Percentiles rank a stretch among this genome's conserved stretches.
Evolutionary conservation across 2,797 vertebrate genomes (phyloP).

Genomic region (Rhyacichthys aspro): DNA sequence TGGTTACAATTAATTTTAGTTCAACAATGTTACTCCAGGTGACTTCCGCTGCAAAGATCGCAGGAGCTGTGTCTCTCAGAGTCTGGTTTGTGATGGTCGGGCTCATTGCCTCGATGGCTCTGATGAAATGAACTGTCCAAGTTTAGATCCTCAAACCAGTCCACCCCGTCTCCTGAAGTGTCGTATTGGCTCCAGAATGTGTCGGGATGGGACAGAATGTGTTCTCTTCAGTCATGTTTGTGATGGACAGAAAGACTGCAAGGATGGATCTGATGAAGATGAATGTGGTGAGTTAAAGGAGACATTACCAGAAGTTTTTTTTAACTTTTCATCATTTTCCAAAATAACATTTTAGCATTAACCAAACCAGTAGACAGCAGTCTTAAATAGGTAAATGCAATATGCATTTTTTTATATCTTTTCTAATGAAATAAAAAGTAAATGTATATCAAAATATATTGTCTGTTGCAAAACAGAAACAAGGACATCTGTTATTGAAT

Average conservation of each 20-base stretch:
- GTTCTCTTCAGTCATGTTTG: constrained; percentile 80
- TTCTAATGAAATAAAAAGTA: no score
- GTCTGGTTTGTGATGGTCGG: constrained; percentile 72
- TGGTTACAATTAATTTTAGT: background rate
- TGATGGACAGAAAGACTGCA: constrained; percentile 82
- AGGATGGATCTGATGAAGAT: constrained; percentile 86
- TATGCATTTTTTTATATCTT: no score
- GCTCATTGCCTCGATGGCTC: constrained; percentile 75
- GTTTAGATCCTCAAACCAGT: background rate
- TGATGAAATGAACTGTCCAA: constrained; percentile 65
- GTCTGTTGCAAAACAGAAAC: no score
- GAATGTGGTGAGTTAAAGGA: constrained; percentile 63
- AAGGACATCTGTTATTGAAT: no score
- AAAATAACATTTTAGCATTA: no score
- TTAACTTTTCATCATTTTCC: no score
- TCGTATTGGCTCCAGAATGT: constrained; percentile 70
- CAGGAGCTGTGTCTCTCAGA: constrained; percentile 62
- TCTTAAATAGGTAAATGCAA: no score
- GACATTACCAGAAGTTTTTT: no score
- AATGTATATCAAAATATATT: background rate
- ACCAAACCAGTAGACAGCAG: no score
- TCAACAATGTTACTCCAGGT: background rate
- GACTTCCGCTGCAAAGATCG: constrained; percentile 73
- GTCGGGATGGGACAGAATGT: constrained; percentile 70
- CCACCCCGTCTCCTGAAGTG: constrained; percentile 26